A percentile compares a stretch with the other conserved stretches of the same genome.
Evolutionary conservation across 2,888 invertebrate species (phyloP).

Genomic region (Drosophila niveifrons): DNA sequence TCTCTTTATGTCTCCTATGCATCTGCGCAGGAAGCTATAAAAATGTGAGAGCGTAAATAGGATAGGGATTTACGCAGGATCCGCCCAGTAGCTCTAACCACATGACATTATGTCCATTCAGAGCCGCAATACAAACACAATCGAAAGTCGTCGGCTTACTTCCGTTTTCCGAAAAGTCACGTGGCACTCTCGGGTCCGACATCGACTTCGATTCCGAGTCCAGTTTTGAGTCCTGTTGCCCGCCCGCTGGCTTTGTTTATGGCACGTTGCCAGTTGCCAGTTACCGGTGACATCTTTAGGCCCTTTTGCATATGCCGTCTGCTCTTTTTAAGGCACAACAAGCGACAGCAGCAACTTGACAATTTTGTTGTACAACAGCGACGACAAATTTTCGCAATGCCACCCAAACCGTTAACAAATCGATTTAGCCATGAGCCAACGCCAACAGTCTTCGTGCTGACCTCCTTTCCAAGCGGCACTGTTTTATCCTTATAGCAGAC

Average conservation of each 20-base stretch:
- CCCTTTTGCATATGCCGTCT: slow-evolving; percentile 62
- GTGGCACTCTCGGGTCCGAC: slow-evolving; percentile 68
- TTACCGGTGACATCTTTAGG: slow-evolving; percentile 56
- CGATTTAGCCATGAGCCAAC: slow-evolving; percentile 74
- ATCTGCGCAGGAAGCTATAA: slow-evolving; percentile 76
- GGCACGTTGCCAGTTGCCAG: slow-evolving; percentile 67
- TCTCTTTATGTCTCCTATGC: slow-evolving; percentile 19
- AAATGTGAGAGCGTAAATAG: slow-evolving; percentile 67
- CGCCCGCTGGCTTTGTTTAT: slow-evolving; percentile 83
- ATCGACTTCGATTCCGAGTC: background rate
- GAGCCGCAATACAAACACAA: slow-evolving; percentile 42
- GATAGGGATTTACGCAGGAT: slow-evolving; percentile 49
- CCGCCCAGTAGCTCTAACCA: slow-evolving; percentile 67
- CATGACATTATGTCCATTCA: slow-evolving; percentile 62
- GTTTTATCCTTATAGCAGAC: slow-evolving; percentile 74
- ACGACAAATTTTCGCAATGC: slow-evolving; percentile 72
- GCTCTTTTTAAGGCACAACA: slow-evolving; percentile 35
- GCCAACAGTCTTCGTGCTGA: slow-evolving; percentile 46
- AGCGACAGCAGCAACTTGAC: slow-evolving; percentile 60
- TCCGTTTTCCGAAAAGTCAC: slow-evolving; percentile 82
- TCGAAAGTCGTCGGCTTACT: slow-evolving; percentile 53
- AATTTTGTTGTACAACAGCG: slow-evolving; percentile 72
- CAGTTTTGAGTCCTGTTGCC: slow-evolving; percentile 18
- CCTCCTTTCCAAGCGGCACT: slow-evolving; percentile 45
- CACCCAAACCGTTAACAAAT: slow-evolving; percentile 83